phyloP scores from a whole-genome alignment of 1,140 invertebrate species.

The Dendroctonus valens region DNA sequence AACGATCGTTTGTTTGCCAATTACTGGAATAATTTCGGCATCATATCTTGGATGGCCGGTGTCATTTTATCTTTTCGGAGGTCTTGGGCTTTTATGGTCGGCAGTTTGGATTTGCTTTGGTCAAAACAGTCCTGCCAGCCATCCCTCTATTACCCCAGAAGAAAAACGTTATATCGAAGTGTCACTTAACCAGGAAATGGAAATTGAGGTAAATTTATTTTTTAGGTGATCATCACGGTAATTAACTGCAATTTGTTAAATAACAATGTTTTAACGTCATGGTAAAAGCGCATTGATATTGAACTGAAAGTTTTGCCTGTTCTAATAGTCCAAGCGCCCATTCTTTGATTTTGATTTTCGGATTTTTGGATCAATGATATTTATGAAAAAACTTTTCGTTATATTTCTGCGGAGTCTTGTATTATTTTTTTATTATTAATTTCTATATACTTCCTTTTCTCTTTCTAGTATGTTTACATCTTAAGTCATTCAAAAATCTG shows the following conservation, averaged over 20 bases:
- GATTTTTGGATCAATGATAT: too few species aligned
- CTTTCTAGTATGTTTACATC: too few species aligned
- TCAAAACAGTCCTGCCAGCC: constrained; percentile 63
- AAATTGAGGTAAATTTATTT: constrained; percentile 12
- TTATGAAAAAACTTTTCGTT: too few species aligned
- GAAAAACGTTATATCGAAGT: constrained; percentile 65
- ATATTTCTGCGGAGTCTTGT: too few species aligned
- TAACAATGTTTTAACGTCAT: too few species aligned
- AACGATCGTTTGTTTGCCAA: constrained; percentile 67
- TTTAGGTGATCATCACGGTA: not conserved
- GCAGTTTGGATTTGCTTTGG: constrained; percentile 63
- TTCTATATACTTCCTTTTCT: too few species aligned
- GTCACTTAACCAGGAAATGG: constrained; percentile 8
- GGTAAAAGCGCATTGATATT: too few species aligned
- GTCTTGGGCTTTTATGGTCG: constrained; percentile 61
- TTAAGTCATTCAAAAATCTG: too few species aligned
- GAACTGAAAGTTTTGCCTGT: too few species aligned
- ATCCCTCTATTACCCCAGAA: constrained; percentile 57
- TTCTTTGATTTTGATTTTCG: too few species aligned
- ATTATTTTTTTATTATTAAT: too few species aligned
- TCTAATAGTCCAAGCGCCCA: too few species aligned
- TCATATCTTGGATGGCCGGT: constrained; percentile 70
- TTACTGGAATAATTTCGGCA: constrained; percentile 65
- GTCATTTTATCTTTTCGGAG: constrained; percentile 76
- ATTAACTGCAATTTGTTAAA: not conserved